Percentiles rank a stretch among this genome's conserved stretches.
phyloP scores from a whole-genome alignment of 2,888 invertebrate species.

The Phasia obesa region DNA sequence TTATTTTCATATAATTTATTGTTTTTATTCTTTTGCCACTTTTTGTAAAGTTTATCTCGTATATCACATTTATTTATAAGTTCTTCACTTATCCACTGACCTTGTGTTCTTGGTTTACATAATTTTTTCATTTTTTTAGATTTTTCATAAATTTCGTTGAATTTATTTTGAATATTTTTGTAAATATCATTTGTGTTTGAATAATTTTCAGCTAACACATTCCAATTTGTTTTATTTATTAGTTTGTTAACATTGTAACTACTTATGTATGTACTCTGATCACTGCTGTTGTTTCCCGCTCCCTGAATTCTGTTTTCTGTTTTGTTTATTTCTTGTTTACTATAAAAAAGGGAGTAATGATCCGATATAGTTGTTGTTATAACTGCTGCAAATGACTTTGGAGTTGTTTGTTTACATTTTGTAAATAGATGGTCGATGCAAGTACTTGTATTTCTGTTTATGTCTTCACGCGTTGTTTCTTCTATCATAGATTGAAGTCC shows the following conservation, averaged over 20 bases:
- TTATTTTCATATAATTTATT: too few species aligned
- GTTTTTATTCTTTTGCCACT: background rate
- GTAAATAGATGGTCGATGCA: conserved; percentile 7
- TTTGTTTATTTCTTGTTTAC: background rate
- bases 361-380: background rate
- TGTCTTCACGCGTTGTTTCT: background rate
- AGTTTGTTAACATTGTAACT: background rate
- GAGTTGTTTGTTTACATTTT: background rate
- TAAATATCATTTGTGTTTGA: background rate
- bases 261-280: background rate
- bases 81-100: conserved; percentile 2
- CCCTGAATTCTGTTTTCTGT: background rate
- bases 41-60: background rate
- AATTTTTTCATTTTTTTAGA: background rate
- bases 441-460: background rate
- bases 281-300: too few species aligned
- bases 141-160: conserved; percentile 2
- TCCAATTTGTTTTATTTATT: conserved; percentile 3
- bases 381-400: background rate
- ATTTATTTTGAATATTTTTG: background rate
- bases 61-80: background rate
- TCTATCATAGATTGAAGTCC: background rate
- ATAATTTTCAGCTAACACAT: background rate
- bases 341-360: background rate
- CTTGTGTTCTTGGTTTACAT: background rate